Evolutionary conservation across 2,113 vertebrate genomes (phyloP).

Genomic region (Todiramphus chloris): DNA sequence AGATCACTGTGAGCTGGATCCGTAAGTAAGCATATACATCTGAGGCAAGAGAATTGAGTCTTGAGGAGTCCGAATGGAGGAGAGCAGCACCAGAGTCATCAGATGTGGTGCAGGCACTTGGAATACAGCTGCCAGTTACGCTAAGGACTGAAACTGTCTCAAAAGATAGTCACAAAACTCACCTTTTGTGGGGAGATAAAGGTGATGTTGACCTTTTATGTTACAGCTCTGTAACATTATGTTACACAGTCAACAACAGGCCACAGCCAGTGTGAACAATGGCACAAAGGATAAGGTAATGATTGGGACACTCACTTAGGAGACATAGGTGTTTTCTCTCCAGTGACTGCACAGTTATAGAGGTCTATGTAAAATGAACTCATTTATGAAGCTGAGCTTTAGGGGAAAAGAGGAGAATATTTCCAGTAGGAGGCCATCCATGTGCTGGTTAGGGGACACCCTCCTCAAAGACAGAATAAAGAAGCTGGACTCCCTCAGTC

Average conservation of each 20-base stretch:
- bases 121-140: neutral
- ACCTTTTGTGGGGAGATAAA: neutral
- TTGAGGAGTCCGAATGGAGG: neutral
- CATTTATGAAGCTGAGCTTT: neutral
- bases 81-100: neutral
- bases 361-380: neutral
- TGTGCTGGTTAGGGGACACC: neutral
- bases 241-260: neutral
- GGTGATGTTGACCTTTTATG: neutral
- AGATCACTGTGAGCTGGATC: neutral
- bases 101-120: neutral
- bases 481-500: neutral
- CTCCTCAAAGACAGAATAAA: neutral
- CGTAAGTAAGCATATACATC: neutral
- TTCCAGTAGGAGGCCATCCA: neutral
- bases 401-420: neutral
- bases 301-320: neutral
- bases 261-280: fast-evolving
- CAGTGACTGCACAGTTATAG: neutral
- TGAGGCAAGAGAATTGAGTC: neutral
- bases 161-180: neutral
- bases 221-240: neutral
- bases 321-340: neutral
- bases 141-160: neutral
- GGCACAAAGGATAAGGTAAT: fast-evolving